Percentiles rank a stretch among this genome's conserved stretches.
Evolutionary conservation across 2,888 invertebrate species (phyloP).

Genomic region (Lepetodrilus schrolli): DNA sequence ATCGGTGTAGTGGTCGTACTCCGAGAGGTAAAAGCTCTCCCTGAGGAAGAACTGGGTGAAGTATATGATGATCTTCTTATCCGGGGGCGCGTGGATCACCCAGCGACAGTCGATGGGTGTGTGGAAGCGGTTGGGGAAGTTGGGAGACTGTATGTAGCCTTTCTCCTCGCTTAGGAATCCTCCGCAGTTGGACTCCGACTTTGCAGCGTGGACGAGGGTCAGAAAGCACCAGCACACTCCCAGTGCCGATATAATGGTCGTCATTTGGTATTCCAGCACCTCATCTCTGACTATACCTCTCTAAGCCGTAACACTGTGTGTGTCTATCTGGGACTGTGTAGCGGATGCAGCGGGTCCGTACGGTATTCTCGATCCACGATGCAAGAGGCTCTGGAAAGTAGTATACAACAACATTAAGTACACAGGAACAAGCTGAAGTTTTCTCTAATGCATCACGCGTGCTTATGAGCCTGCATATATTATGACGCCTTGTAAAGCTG

Average conservation of each 20-base stretch:
- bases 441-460: too few relatives aligned
- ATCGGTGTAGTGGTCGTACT: slow-evolving; percentile 67
- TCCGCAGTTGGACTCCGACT: slow-evolving; percentile 53
- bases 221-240: not conserved
- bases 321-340: too few relatives aligned
- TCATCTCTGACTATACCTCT: too few relatives aligned
- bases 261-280: too few relatives aligned
- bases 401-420: too few relatives aligned
- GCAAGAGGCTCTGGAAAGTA: too few relatives aligned
- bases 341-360: too few relatives aligned
- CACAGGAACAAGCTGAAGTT: too few relatives aligned
- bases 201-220: not conserved
- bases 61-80: slow-evolving; percentile 85
- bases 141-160: slow-evolving; percentile 83
- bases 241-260: not conserved
- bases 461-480: too few relatives aligned
- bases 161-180: slow-evolving; percentile 49
- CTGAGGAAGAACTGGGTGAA: slow-evolving; percentile 89
- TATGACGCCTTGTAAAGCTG: too few relatives aligned
- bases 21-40: slow-evolving; percentile 59
- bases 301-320: too few relatives aligned
- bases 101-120: slow-evolving; percentile 90
- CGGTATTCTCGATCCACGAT: too few relatives aligned
- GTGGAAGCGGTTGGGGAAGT: slow-evolving; percentile 87
- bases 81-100: slow-evolving; percentile 84